Evolutionary conservation across 2,113 vertebrate genomes (phyloP).

Genomic region (Leptosomus discolor): DNA sequence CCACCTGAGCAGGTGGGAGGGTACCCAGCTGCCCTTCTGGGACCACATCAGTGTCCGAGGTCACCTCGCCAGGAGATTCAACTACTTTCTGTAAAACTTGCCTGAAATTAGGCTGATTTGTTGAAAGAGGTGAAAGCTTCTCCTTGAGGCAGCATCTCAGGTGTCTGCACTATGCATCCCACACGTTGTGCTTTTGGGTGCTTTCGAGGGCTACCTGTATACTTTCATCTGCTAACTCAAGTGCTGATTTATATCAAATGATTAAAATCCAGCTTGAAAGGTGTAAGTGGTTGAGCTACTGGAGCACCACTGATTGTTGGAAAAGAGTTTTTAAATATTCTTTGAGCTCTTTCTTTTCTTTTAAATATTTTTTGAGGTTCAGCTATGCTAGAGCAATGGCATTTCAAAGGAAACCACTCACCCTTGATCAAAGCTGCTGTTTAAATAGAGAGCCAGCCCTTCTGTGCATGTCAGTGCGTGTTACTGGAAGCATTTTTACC

Average conservation of each 20-base stretch:
- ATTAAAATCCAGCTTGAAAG: background rate
- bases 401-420: background rate
- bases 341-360: too few relatives aligned
- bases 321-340: background rate
- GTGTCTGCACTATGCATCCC: background rate
- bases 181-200: background rate
- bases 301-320: background rate
- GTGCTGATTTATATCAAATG: background rate
- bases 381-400: background rate
- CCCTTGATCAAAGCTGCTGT: background rate
- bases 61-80: background rate
- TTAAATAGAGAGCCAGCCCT: background rate
- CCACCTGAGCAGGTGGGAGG: fast-evolving
- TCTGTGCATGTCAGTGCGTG: fast-evolving
- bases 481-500: background rate
- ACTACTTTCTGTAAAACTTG: background rate
- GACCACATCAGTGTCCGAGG: fast-evolving
- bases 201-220: background rate
- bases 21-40: background rate
- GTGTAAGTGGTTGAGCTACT: background rate
- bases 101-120: background rate
- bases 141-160: background rate
- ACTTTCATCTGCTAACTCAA: background rate
- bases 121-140: background rate
- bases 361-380: too few relatives aligned